These are phyloP conservation scores for Gymnogyps californianus DNA, from an alignment of 2,113 vertebrate genomes.

Conservation along the genomic window DNA sequence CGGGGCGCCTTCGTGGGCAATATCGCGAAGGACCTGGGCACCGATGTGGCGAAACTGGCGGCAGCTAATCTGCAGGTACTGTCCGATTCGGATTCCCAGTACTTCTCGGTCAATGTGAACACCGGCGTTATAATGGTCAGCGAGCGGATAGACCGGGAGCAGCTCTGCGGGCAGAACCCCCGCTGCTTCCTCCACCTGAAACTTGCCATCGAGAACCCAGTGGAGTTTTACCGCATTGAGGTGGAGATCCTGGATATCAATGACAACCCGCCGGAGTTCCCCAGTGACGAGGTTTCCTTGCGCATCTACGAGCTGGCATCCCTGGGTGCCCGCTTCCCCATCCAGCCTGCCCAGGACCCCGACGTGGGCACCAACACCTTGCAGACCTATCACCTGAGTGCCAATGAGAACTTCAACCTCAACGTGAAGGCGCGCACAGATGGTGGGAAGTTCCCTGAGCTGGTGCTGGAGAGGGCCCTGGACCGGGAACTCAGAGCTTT, in stretches of 20 bases:
- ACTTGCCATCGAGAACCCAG: slow-evolving; percentile 78
- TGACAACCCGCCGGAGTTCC: slow-evolving; percentile 80
- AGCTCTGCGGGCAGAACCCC: slow-evolving; percentile 67
- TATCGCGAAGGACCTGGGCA: slow-evolving; percentile 84
- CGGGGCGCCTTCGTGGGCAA: slow-evolving; percentile 74
- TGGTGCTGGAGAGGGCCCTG: slow-evolving; percentile 80
- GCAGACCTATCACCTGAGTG: slow-evolving; percentile 77
- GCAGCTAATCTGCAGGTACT: slow-evolving; percentile 82
- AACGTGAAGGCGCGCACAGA: slow-evolving; percentile 66
- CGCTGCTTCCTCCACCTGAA: slow-evolving; percentile 77
- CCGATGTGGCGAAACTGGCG: slow-evolving; percentile 79
- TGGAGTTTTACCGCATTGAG: slow-evolving; percentile 80
- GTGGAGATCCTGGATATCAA: slow-evolving; percentile 83
- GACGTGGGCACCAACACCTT: slow-evolving; percentile 77
- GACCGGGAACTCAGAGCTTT: slow-evolving; percentile 79
- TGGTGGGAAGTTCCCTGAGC: slow-evolving; percentile 77
- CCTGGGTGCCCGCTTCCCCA: slow-evolving; percentile 76
- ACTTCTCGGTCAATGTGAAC: slow-evolving; percentile 75
- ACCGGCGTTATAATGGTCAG: slow-evolving; percentile 67
- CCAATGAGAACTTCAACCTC: slow-evolving; percentile 77
- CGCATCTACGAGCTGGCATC: slow-evolving; percentile 79
- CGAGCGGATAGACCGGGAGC: slow-evolving; percentile 75
- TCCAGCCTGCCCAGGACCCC: slow-evolving; percentile 77
- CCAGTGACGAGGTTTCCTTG: slow-evolving; percentile 71
- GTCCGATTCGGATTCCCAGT: slow-evolving; percentile 80